Evolutionary conservation across 2,797 vertebrate species (phyloP).

Genomic region (Sebastiscus tertius): DNA sequence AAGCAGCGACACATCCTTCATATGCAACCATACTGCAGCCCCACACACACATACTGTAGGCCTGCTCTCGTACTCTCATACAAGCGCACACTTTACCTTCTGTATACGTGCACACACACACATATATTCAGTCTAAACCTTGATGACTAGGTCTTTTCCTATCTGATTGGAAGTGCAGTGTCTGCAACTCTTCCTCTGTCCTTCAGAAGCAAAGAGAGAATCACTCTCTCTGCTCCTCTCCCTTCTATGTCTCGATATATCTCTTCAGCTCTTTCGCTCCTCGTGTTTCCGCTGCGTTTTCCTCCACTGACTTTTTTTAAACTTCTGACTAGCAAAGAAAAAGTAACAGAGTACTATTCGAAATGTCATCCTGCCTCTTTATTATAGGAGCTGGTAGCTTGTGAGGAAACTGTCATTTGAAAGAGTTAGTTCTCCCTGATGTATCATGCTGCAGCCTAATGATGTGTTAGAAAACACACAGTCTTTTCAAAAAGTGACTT

Average conservation of each 20-base stretch:
- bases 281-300: slow-evolving; percentile 18
- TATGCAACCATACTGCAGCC: not conserved
- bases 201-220: slow-evolving; percentile 66
- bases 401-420: slow-evolving; percentile 16
- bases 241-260: slow-evolving; percentile 1
- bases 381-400: slow-evolving; percentile 21
- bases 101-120: not conserved
- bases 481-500: not conserved
- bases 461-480: not conserved
- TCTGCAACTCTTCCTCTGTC: slow-evolving; percentile 71
- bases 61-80: not conserved
- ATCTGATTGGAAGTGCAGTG: slow-evolving; percentile 77
- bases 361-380: slow-evolving; percentile 30
- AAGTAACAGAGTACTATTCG: slow-evolving; percentile 26
- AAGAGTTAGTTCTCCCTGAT: slow-evolving; percentile 16
- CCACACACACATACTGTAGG: not conserved
- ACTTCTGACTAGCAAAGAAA: slow-evolving; percentile 14
- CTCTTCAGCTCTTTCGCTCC: slow-evolving; percentile 32
- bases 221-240: slow-evolving; percentile 29
- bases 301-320: not conserved
- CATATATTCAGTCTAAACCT: slow-evolving; percentile 58
- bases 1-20: slow-evolving; percentile 34
- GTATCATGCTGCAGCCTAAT: slow-evolving; percentile 20
- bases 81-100: not conserved
- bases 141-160: slow-evolving; percentile 75